Evolutionary conservation across 2,888 invertebrate genomes (phyloP), one percentile per base, ranked within the genome.

Genomic region (Lamellibrachia satsuma): DNA sequence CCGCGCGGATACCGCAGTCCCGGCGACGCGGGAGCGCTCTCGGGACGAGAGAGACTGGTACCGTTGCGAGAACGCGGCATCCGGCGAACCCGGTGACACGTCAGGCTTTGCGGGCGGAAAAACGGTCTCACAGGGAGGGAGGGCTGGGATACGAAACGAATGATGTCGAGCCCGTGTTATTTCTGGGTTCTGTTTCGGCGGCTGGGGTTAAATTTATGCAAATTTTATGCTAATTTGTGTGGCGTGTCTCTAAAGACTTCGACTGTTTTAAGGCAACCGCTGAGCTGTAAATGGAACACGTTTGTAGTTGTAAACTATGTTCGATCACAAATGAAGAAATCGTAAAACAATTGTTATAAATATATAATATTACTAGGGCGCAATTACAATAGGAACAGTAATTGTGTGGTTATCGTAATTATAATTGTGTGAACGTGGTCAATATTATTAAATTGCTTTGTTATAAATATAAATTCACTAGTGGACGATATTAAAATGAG

Each of bases 41-140:
- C 15, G 75, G 75, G 75, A 75, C 22, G 75, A 15, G 75, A n/a
- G 75, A 75, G 75, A 22, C 75, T 75, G 75, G 75, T 75, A 75
- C 75, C 75, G 75, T 15, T 15, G 15, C 6, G 75, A 15, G 22
- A 75, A 75, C 22, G 75, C 75, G 75, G 75, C 75, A 75, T 75
- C 75, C 75, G 22, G 75, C 75, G 75, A 75, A 75, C 75, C 75
- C 75, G 22, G 75, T 75, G 75, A 75, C 75, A 75, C 75, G 75
- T 75, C 75, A n/a, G 22, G 75, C 22, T 75, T 75, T 75, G n/a
- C 75, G 75, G 75, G 75, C 75, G 75, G 75, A 75, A 75, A 75
- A 75, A 75, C 75, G 75, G 75, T 75, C 75, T 22, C 75, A 75
- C 52, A 91, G 91, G 91, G 91, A 52, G 91, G 22, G 11, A 91